Conservation (phyloP, 2,888 invertebrate genomes). For the Villa cingulata region DNA sequence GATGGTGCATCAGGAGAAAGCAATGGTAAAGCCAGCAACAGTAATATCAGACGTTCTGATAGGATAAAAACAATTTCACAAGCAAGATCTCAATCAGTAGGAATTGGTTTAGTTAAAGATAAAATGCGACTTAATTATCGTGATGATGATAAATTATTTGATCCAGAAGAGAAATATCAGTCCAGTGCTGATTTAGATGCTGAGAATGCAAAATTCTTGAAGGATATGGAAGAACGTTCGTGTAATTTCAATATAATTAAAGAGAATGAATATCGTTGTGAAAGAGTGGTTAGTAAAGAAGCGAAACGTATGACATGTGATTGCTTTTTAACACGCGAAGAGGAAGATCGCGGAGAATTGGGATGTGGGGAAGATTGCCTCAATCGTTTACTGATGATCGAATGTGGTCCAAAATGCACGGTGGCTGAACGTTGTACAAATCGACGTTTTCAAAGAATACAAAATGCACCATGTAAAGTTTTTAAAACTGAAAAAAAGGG, state of each 20-base stretch:
- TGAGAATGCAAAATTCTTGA: conserved; percentile 29
- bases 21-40: no score
- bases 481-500: conserved; percentile 90
- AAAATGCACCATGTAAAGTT: conserved; percentile 75
- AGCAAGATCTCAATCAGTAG: conserved; percentile 50
- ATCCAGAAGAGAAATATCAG: background rate
- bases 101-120: conserved; percentile 50
- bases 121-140: conserved; percentile 30
- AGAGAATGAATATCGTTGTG: conserved; percentile 76
- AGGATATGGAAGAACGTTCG: conserved; percentile 39
- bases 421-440: conserved; percentile 87
- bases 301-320: conserved; percentile 91
- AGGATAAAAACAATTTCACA: conserved; percentile 63
- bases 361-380: conserved; percentile 95
- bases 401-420: conserved; percentile 86
- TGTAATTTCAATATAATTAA: conserved; percentile 66
- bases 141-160: conserved; percentile 29
- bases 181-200: conserved; percentile 24
- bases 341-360: conserved; percentile 63
- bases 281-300: conserved; percentile 77
- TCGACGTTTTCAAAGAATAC: conserved; percentile 78
- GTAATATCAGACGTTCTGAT: conserved; percentile 56
- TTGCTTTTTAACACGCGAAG: conserved; percentile 82
- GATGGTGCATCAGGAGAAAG: background rate
- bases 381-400: conserved; percentile 94